phyloP scores from a whole-genome alignment of 2,113 vertebrate species.

The Micromys minutus region DNA sequence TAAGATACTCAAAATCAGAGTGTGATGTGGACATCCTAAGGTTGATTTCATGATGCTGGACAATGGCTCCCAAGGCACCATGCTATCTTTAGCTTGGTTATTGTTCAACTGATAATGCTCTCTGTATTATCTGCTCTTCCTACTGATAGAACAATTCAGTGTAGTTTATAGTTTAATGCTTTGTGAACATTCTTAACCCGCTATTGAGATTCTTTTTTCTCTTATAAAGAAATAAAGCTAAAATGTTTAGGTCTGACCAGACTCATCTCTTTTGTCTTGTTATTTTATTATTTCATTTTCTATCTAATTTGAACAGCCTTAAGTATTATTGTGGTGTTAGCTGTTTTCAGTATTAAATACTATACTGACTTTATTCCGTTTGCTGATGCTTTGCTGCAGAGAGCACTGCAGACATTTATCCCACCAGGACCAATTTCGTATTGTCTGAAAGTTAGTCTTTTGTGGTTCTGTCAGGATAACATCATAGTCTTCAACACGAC shows the following conservation, averaged over 20 bases:
- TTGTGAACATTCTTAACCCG: conserved; percentile 12
- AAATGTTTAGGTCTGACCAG: not conserved
- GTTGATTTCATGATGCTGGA: not conserved
- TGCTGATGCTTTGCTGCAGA: not conserved
- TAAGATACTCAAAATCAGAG: not conserved
- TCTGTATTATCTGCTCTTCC: conserved; percentile 11
- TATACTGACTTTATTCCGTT: not conserved
- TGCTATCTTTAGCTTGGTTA: not conserved
- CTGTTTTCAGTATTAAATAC: not conserved
- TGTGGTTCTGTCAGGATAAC: conserved; percentile 3
- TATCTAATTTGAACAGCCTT: not conserved
- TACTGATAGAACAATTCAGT: not conserved
- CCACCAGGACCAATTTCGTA: not conserved
- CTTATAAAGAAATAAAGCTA: not conserved
- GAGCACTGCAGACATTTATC: not conserved
- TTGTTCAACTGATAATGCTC: not conserved
- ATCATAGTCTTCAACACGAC: not conserved
- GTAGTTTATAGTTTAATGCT: not conserved
- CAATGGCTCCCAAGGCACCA: not conserved
- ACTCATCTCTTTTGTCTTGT: not conserved
- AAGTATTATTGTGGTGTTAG: not conserved
- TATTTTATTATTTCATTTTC: conserved; percentile 25
- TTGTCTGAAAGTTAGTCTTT: not conserved
- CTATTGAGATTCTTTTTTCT: not conserved
- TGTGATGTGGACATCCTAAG: not conserved